Evolutionary conservation across 2,797 vertebrate species (phyloP).

Genomic region (Jordanella pulchra): DNA sequence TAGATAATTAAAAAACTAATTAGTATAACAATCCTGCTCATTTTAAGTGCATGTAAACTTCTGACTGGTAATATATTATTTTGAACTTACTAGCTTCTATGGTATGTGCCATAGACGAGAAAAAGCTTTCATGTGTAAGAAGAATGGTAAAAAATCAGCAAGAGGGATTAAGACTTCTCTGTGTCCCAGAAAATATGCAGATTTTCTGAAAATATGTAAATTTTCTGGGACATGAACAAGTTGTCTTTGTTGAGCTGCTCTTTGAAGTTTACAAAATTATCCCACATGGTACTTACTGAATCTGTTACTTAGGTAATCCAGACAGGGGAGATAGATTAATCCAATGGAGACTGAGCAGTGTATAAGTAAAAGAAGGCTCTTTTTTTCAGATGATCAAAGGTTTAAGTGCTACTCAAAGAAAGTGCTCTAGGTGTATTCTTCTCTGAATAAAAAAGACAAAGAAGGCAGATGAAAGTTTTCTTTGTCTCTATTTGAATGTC

Average conservation of each 20-base stretch:
- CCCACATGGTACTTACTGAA: conserved; percentile 55
- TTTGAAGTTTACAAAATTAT: conserved; percentile 71
- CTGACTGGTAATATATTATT: background rate
- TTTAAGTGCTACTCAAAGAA: conserved; percentile 25
- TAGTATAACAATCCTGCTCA: no score
- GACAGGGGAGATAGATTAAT: conserved; percentile 35
- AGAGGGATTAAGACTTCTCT: conserved; percentile 28
- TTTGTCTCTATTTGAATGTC: conserved; percentile 30
- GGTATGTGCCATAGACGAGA: background rate
- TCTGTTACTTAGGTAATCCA: conserved; percentile 57
- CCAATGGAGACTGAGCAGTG: conserved; percentile 30
- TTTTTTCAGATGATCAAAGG: conserved; percentile 41
- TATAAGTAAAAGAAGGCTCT: conserved; percentile 28
- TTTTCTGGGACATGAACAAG: conserved; percentile 39
- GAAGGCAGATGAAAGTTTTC: conserved; percentile 9
- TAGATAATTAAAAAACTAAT: no score
- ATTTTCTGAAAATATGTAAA: conserved; percentile 59
- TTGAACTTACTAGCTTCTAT: background rate
- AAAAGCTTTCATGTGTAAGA: conserved; percentile 23
- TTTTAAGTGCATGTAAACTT: no score
- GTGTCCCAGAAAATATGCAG: conserved; percentile 69
- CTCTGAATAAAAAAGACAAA: conserved; percentile 24
- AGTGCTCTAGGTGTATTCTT: conserved; percentile 4
- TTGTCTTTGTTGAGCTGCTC: conserved; percentile 42
- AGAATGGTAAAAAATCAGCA: conserved; percentile 30